These are phyloP conservation scores for Homarus gammarus DNA, from an alignment of 2,888 invertebrate species.

Conservation along the genomic window DNA sequence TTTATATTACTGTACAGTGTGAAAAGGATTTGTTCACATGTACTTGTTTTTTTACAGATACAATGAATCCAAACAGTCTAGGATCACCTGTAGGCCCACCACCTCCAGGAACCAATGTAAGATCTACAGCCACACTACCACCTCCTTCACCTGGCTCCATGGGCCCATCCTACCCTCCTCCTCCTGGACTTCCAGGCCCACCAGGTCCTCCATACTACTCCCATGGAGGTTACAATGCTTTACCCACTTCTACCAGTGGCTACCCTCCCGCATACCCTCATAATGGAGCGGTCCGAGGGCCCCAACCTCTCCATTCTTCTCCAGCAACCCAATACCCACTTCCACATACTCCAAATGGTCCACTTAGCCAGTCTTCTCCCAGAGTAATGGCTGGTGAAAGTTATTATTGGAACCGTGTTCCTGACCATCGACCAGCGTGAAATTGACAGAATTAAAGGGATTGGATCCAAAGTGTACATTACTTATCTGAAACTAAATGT, in stretches of 20 bases:
- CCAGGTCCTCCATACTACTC: constrained; percentile 57
- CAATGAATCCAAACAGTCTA: constrained; percentile 65
- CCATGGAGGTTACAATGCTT: constrained; percentile 46
- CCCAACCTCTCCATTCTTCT: constrained; percentile 73
- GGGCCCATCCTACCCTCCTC: constrained; percentile 59
- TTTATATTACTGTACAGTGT: too few relatives aligned
- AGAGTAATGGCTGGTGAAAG: constrained; percentile 66
- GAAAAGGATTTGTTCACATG: too few relatives aligned
- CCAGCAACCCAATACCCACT: constrained; percentile 71
- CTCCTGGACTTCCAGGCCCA: constrained; percentile 49
- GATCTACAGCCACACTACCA: constrained; percentile 74
- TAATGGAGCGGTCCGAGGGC: constrained; percentile 67
- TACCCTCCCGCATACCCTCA: constrained; percentile 71
- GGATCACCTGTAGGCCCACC: constrained; percentile 75
- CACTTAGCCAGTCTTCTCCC: constrained; percentile 75
- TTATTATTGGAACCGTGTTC: constrained; percentile 63
- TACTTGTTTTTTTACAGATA: constrained; percentile 58
- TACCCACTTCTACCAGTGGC: constrained; percentile 46
- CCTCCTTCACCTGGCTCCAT: constrained; percentile 69
- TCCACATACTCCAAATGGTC: constrained; percentile 73
- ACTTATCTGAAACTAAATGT: constrained; percentile 23
- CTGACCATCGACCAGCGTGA: constrained; percentile 65
- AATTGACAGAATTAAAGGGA: background rate
- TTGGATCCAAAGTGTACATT: constrained; percentile 23
- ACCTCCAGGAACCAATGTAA: constrained; percentile 73